These are phyloP conservation scores for Dasyprocta punctata DNA, from an alignment of 2,113 vertebrate genomes.

Conservation along the genomic window DNA sequence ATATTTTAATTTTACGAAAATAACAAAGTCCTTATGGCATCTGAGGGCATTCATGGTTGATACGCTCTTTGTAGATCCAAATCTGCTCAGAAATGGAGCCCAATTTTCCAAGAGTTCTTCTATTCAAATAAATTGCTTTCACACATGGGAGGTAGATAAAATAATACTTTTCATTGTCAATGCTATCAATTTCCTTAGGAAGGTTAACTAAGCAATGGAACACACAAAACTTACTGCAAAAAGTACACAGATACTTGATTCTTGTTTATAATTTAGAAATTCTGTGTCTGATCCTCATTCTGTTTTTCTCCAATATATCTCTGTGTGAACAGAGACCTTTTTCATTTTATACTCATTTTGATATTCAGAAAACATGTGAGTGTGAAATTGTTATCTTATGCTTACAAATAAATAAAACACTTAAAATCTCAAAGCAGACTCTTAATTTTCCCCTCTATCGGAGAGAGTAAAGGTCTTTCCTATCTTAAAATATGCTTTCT, in stretches of 20 bases:
- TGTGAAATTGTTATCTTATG: constrained; percentile 5
- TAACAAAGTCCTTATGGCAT: background rate
- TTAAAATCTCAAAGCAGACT: background rate
- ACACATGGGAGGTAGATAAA: constrained; percentile 15
- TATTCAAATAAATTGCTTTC: constrained; percentile 56
- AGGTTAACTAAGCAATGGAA: background rate
- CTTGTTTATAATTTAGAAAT: constrained; percentile 46
- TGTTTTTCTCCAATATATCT: constrained; percentile 29
- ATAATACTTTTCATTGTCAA: background rate
- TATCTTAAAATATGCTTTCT: constrained; percentile 6
- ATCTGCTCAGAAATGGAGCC: background rate
- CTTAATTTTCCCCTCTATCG: background rate
- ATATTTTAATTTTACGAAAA: constrained; percentile 27
- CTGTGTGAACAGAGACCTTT: background rate
- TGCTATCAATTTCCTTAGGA: background rate
- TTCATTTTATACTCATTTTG: background rate
- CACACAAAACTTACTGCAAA: background rate
- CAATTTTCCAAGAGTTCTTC: constrained; percentile 37
- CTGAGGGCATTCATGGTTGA: background rate
- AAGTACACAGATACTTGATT: background rate
- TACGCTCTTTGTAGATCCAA: background rate
- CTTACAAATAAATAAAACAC: background rate
- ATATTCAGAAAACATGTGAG: constrained; percentile 19
- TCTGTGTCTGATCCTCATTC: background rate
- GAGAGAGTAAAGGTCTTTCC: background rate